Evolutionary conservation across 2,888 invertebrate genomes (phyloP), one percentile per base, ranked within the genome.

Genomic region (Leptinotarsa haldemani): DNA sequence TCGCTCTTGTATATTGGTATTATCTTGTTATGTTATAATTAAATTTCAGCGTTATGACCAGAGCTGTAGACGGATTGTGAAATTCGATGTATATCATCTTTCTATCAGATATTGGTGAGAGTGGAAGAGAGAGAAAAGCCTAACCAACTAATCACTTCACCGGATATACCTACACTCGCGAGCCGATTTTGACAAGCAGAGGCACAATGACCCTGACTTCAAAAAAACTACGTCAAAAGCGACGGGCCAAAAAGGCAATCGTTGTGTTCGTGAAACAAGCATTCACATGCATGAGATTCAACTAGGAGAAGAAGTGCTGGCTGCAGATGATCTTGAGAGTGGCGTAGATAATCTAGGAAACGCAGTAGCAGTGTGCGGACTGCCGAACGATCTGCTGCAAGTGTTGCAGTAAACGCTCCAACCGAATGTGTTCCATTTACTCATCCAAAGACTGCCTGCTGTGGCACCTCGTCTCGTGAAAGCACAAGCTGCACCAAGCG

Each of bases 341-440:
- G 99, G 97, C 50, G 95, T 98, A 68, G 97, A 98, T 87, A 99
- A 99, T 89, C 92, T 99, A 80, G 95, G 96, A 61, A 97, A 97
- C 88, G 99, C 99, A 12, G 95, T 99, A n/a, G 95, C 97, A 3
- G 95, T 99, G 30, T 99, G 99, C 86, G 98, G 97, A 15, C 97
- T 99, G 87, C 96, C 97, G 0, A 93, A 94, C 83, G 96, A 97
- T 86, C 89, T 98, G 69, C 90, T 98, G 67, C 92, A 94, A 85
- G 91, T 91, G 76, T 91, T 99, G 70, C 97, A 98, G 88, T 97
- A 97, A 88, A 97, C 98, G 50, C 91, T 99, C 88, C 98, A 99
- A 71, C 95, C 97, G 22, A 95, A 95, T 84, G 95, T 98, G 87
- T 99, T 98, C 91, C 94, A 95, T 83, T 90, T 97, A 84, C 90